Evolutionary conservation across 2,888 invertebrate genomes (phyloP), one percentile per base, ranked within the genome.

Genomic region (Erannis defoliaria): DNA sequence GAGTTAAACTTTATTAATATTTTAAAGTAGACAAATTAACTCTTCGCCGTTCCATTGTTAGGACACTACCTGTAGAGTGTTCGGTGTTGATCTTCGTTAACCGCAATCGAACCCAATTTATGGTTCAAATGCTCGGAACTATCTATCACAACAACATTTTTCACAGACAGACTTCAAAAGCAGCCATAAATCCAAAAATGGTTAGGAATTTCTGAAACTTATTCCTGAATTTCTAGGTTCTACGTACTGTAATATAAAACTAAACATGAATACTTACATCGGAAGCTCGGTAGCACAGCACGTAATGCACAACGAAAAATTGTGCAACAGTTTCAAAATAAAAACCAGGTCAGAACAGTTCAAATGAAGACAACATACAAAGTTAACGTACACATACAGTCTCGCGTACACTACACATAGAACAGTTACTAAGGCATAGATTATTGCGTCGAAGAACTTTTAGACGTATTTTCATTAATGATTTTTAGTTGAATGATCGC

Each of bases 301-400:
- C 68, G 69, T 45, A 64, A 40, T 58, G 50, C 62, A 68, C 67
- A 66, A 67, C 68, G 71, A 74, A 55, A 74, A 83, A 82, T 87
- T 85, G 87, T 88, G 87, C 82, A 86, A 87, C 79, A 81, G 74
- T 72, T 78, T 85, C 81, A 80, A 86, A 88, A 85, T 85, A 85
- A 86, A 81, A 88, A 89, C 74, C 86, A 81, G 89, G 88, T 88
- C 89, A 88, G 70, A 69, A 54, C 58, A 66, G 59, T 66, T 66
- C 62, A 62, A 74, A 76, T 71, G 56, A 73, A 72, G 66, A 71
- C 68, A 75, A 68, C 61, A 72, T 70, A 72, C 62, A 72, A 69
- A 66, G 73, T 55, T 64, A 46, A 77, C 74, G 67, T 71, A 67
- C 64, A 70, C 49, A 54, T 67, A 57, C 23, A 60, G 65, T 69